A percentile compares a stretch with the other conserved stretches of the same genome.
Evolutionary conservation across 1,140 invertebrate species (phyloP).

Genomic region (Zophobas atratus): DNA sequence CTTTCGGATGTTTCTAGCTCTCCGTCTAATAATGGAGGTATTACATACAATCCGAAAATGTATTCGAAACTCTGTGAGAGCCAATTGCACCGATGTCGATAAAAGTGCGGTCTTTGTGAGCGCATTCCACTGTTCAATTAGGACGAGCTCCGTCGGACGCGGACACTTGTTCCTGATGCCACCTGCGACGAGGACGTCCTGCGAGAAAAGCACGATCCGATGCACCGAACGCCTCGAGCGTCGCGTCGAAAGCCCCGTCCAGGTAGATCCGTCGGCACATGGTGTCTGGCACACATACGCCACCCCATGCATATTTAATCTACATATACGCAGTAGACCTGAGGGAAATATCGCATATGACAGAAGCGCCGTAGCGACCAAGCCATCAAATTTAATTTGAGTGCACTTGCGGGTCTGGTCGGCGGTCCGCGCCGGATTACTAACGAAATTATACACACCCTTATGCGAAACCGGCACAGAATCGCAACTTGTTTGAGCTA

Average conservation of each 20-base stretch:
- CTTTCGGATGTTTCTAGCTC: no score
- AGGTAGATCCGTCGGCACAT: conserved; percentile 35
- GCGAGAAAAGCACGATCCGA: no score
- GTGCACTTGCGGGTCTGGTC: conserved; percentile 41
- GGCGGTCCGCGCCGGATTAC: conserved; percentile 35
- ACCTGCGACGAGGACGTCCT: no score
- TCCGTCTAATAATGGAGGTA: no score
- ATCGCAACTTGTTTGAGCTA: conserved; percentile 37
- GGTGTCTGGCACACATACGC: conserved; percentile 13
- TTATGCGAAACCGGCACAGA: conserved; percentile 33
- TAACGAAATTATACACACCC: conserved; percentile 38
- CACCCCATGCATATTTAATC: conserved; percentile 43
- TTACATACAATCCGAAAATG: no score
- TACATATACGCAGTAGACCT: conserved; percentile 42
- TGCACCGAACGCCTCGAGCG: no score
- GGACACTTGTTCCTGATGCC: no score
- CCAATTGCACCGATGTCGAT: no score
- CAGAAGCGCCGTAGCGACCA: conserved; percentile 27
- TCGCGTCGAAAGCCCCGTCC: conserved; percentile 17
- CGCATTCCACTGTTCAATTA: no score
- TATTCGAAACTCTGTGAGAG: no score
- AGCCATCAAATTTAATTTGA: conserved; percentile 47
- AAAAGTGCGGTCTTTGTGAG: no score
- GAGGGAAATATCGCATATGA: conserved; percentile 45
- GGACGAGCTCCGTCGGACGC: no score